Base-by-base conservation (phyloP, 2,888 invertebrate species). In the Cistogaster globosa region DNA sequence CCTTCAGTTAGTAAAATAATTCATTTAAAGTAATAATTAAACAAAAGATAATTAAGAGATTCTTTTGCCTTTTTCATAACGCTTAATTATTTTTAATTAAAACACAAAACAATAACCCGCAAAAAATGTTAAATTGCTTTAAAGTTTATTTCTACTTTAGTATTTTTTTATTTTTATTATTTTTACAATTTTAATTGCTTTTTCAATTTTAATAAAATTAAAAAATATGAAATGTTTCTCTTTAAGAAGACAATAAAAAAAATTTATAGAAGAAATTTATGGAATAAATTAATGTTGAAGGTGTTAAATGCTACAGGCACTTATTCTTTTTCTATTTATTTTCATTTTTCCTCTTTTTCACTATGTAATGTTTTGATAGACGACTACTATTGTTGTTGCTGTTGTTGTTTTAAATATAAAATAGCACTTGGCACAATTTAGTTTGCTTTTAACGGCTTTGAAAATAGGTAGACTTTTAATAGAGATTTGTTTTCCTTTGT, bases 381-480 rank as follows among this genome's bases (percentile, higher is more conserved):
- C 58, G 74, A 42, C 71, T 71, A 51, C 71, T 22, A 57, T 75
- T 32, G 32, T 74, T 67, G 38, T 38, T 16, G 2, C 6, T 32
- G 57, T 58, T 63, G 9, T 63, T 63, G 58, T 67, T 72, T 75
- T 45, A 55, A 32, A 38, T 60, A 71, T 76, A 72, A 71, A 76
- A 53, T 18, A 72, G 76, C 76, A 77, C 74, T 80, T 80, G 84
- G 84, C 65, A 75, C 63, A 82, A 71, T 82, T 82, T 51, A 69
- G 76, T 67, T 67, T 45, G 60, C 48, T 36, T 77, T 62, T 45
- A 58, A 57, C 57, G 26, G n/a, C 74, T 83, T 83, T 77, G 62
- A 57, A 78, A 72, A 55, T 63, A 12, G 12, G 20, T 12, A n/a
- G 20, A 32, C 71, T 63, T 55, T 42, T 32, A 20, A 14, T 42